Evolutionary conservation across 2,113 vertebrate species (phyloP).

Genomic region (Gallinago media): DNA sequence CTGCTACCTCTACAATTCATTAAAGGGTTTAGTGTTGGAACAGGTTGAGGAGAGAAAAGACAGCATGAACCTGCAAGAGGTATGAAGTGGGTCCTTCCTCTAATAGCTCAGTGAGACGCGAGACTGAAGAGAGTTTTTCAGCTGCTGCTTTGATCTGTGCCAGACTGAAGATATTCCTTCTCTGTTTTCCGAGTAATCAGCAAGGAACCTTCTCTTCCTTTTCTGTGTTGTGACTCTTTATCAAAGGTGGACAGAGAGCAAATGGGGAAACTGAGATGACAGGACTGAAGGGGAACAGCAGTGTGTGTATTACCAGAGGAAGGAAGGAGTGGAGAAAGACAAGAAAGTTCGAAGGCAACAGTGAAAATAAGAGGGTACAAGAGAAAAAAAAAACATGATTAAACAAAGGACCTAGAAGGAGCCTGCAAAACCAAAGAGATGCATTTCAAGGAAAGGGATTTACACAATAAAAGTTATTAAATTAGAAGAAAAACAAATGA

Average conservation of each 20-base stretch:
- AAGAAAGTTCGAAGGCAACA: background rate
- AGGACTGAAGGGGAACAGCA: background rate
- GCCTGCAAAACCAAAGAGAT: background rate
- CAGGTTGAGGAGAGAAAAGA: background rate
- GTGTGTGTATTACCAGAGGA: background rate
- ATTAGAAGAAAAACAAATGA: background rate
- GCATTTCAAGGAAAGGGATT: background rate
- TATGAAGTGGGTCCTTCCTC: background rate
- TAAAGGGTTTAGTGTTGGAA: background rate
- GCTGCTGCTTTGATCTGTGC: background rate
- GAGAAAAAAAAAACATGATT: background rate
- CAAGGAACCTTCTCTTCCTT: background rate
- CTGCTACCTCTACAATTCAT: background rate
- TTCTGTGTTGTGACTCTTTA: background rate
- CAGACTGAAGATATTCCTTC: background rate
- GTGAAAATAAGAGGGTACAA: background rate
- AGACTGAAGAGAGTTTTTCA: background rate
- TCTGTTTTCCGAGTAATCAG: background rate
- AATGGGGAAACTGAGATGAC: background rate
- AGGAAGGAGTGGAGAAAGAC: background rate
- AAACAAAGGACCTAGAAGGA: background rate
- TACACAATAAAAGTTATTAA: background rate
- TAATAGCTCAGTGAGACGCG: background rate
- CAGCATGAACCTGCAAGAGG: background rate
- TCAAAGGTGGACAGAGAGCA: background rate